Evolutionary conservation across 1,140 invertebrate species (phyloP), one percentile per base, ranked within the genome.

Genomic region (Drepana arcuata): DNA sequence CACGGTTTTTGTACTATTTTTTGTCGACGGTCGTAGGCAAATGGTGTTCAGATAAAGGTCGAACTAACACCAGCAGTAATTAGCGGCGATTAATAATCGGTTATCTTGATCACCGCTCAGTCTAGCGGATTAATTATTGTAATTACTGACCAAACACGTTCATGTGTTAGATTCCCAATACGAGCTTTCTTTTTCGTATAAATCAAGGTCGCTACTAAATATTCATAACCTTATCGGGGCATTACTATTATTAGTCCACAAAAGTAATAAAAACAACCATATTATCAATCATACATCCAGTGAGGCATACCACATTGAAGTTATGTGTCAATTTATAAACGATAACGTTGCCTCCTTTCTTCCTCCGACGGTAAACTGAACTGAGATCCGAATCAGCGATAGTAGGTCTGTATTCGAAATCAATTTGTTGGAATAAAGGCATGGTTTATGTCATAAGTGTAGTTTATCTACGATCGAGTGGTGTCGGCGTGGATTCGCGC

Each of bases 11-110:
- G 48, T 77, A 23, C 14, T 37, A 42, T 58, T 78, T 80, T 81
- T 77, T 77, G 59, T 75, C 26, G 39, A 28, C 42, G 23, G 24
- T 27, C 38, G 48, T 54, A 58, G 55, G 62, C 62, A 73, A 75
- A 74, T 69, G 63, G 68, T 78, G 75, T 78, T 62, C 68, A 72
- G 65, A 79, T 75, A 69, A 62, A 74, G 66, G 75, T 77, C 70
- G 65, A 65, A 60, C 71, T 71, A 82, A 82, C 78, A 82, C 78
- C 74, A 70, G 74, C 78, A 79, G 71, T 82, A 82, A 82, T 82
- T 82, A 82, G 69, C 46, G 69, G 60, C 74, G 67, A 82, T 82
- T 82, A 79, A 79, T 82, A 78, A 79, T 78, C 57, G 61, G 58
- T 74, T 82, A 82, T 82, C 78, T 81, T 62, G 73, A 81, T 81